Base-by-base conservation (phyloP, 2,113 vertebrate species). In the Oreotrochilus melanogaster region DNA sequence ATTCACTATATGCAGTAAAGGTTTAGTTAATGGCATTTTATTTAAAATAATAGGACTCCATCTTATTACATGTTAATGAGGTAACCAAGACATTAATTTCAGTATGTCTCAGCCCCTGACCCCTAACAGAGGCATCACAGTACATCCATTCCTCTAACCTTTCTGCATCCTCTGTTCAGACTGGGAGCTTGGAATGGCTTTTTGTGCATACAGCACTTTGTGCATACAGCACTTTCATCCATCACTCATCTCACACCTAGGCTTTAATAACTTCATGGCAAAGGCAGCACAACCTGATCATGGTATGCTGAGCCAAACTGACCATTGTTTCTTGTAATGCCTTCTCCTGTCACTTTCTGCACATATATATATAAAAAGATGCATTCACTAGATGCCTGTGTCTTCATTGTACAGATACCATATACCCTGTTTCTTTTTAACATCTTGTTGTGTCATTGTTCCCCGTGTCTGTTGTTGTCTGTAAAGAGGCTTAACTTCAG, bases 351-450 rank as follows among this genome's bases (percentile, higher is more conserved):
- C 53, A 70, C n/a, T 7, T 54, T 78, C 73, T 71, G 66, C n/a
- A 76, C 51, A 50, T 19, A 31, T 4, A 33, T 6, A 37, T 9
- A 72, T 39, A 78, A 80, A 80, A 30, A 92, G 47, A 89, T 25
- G 35, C n/a, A 73, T 75, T 95, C 87, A 81, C 87, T 69, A 87
- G 86, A 80, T 69, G 86, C 11, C 53, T 50, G 14, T 69, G 56
- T 48, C 84, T 87, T 74, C 78, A 72, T 42, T 73, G 47, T 54
- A 61, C 2, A 1, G 54, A 62, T 54, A 64, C 7, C 27, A 39
- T 24, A 78, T 14, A 65, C 14, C 7, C 18, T 31, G 18, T 27
- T 85, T 81, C 62, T 75, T 72, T 54, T 48, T 82, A 78, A 53
- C 24, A 69, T 27, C 57, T 76, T 62, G 25, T 56, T 87, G 39